Evolutionary conservation across 2,888 invertebrate species (phyloP), one percentile per base, ranked within the genome.

Genomic region (Aphodius granarius): DNA sequence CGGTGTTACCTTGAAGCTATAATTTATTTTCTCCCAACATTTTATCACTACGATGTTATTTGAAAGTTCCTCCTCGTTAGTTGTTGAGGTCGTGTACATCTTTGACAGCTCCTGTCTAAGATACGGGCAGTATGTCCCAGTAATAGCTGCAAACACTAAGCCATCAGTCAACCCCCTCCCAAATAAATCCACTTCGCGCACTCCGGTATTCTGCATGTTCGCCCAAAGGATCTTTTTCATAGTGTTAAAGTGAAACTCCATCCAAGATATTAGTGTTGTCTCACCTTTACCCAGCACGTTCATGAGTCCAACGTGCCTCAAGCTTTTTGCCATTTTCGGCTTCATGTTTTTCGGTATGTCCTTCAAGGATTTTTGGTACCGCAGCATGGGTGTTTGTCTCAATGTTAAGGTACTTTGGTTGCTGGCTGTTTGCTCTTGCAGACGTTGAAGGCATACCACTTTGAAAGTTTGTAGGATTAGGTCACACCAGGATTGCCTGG

Each of bases 91-190:
- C 17, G 22, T 16, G 18, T 65, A 73, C 15, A 65, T 13, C 9
- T 64, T 18, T n/a, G 9, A 21, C 18, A 73, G 63, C 17, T 73
- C 17, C 0, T 16, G 3, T 16, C 20, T 73, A 64, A 73, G 65
- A 20, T 73, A 73, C 2, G 73, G 73, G 9, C 73, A 73, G 21
- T 73, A 65, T 6, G 73, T 19, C 23, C 19, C 66, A 16, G 66
- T 73, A 16, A 73, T 65, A 19, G 66, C 73, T 19, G 73, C 73
- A 16, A 73, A 66, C 21, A 64, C 73, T 19, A 66, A 21, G 3
- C 73, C 73, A n/a, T 73, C 73, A 43, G 43, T 43, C 13, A 43
- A 43, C 9, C 43, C 43, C 43, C 13, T 43, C 6, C 43, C 43
- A 43, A 43, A 43, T 9, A 43, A 3, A 13, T 43, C 13, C 6